Conservation (phyloP, 2,888 invertebrate species). For the Eupeodes luniger region DNA sequence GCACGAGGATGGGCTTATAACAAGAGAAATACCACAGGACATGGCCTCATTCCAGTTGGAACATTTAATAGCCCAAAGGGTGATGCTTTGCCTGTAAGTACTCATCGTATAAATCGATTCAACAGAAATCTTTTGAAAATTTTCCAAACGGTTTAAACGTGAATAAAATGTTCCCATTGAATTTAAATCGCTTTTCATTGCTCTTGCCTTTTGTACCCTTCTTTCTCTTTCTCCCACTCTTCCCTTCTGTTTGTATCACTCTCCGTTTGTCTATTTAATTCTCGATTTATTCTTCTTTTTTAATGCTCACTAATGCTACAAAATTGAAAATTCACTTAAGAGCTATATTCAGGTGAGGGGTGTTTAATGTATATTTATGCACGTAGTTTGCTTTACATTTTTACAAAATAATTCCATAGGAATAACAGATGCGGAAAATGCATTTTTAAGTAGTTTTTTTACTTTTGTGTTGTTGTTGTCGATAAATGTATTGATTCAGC, state of each 20-base stretch:
- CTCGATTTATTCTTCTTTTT: conserved; percentile 30
- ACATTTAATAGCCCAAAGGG: conserved; percentile 87
- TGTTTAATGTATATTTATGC: not conserved
- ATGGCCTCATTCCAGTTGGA: conserved; percentile 92
- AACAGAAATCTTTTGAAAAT: not conserved
- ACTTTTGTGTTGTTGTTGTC: not conserved
- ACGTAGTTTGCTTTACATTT: not conserved
- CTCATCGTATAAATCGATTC: not conserved
- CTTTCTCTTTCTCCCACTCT: not conserved
- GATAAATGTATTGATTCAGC: not conserved
- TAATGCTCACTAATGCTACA: conserved; percentile 50
- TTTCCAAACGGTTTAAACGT: not conserved
- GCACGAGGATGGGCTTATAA: conserved; percentile 85
- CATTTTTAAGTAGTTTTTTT: not conserved
- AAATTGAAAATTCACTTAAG: conserved; percentile 71
- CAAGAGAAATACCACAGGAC: conserved; percentile 82
- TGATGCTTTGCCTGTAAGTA: conserved; percentile 90
- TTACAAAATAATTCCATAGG: not conserved
- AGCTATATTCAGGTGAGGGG: conserved; percentile 76
- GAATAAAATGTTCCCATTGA: conserved; percentile 18
- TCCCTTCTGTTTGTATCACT: not conserved
- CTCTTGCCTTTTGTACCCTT: no score
- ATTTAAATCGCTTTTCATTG: conserved; percentile 42
- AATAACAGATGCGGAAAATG: conserved; percentile 3
- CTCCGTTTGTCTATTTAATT: conserved; percentile 20